Percentiles rank a stretch among this genome's conserved stretches.
These are phyloP conservation scores for human DNA, from an alignment of 2,113 vertebrate species.

Conservation along the genomic window DNA sequence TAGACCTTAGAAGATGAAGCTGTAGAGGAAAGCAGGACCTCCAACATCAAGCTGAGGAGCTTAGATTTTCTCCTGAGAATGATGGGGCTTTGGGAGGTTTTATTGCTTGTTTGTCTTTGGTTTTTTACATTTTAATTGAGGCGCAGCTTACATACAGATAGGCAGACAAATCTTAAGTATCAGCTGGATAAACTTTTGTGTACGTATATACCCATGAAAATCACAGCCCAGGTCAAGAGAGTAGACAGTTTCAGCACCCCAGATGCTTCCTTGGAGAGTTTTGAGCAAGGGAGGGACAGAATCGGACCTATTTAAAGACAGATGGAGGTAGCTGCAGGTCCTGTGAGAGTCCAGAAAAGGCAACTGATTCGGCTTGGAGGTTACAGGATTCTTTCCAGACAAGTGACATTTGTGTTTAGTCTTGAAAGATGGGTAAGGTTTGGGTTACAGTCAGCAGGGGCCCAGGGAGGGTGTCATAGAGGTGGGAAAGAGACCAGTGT, in stretches of 20 bases:
- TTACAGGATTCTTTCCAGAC: neutral
- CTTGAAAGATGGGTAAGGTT: neutral
- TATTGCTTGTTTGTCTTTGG: neutral
- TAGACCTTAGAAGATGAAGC: neutral
- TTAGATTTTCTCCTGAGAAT: neutral
- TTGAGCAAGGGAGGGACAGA: neutral
- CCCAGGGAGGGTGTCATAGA: neutral
- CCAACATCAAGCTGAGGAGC: neutral
- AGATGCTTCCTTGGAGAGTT: neutral
- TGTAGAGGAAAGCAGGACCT: neutral
- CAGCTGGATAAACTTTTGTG: neutral
- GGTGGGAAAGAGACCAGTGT: neutral
- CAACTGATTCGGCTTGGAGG: neutral
- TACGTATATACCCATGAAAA: neutral
- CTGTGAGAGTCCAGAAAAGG: neutral
- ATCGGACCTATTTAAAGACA: neutral
- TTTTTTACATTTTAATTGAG: constrained; percentile 16
- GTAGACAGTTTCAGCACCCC: neutral
- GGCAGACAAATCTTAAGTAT: neutral
- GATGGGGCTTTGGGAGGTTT: neutral
- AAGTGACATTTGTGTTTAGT: neutral
- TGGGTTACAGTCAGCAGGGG: neutral
- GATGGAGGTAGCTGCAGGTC: neutral
- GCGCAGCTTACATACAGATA: neutral
- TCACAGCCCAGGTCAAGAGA: neutral